Evolutionary conservation across 1,140 invertebrate species (phyloP), one percentile per base, ranked within the genome.

Genomic region (Thaumetopoea pityocampa): DNA sequence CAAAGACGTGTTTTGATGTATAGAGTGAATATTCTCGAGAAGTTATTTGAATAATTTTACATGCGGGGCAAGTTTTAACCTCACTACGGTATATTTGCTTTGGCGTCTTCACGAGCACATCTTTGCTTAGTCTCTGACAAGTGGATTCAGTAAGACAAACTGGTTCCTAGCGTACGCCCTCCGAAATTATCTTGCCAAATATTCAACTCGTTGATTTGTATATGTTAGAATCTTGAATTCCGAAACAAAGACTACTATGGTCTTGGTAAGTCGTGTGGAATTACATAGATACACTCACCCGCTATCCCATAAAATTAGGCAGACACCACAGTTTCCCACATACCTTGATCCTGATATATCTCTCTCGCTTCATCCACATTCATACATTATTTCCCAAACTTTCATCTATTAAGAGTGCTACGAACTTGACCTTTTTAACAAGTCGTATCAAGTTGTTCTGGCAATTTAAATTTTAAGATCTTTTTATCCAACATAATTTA

Each of bases 1-100:
- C 70, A 77, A 79, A 77, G 69, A 72, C 72, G 59, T 79, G 74
- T 77, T 72, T 60, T 56, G 65, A 64, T 73, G 67, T 40, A 48
- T 19, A 61, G 48, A 49, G 54, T 34, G 55, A 62, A 69, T 60
- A 65, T 67, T 62, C 58, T 53, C 30, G 18, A 51, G 54, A 63
- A 71, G 62, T 71, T 71, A 69, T 73, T 74, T 72, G 67, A 72
- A 64, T 69, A 73, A 79, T 71, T 79, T 72, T 67, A 74, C 63
- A 72, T 68, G 67, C 60, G 64, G 56, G 52, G 51, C 59, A 69
- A 79, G 67, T 79, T 79, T 70, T 64, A 73, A 69, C 61, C 64
- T 43, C 50, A 52, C 54, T 58, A 59, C 59, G 51, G 56, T 67
- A 46, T 70, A 52, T 70, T 70, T 67, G 61, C 56, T 37, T 67